A percentile compares a stretch with the other conserved stretches of the same genome.
Conservation (phyloP, 2,888 invertebrate species). For the Nomada ferruginata region DNA sequence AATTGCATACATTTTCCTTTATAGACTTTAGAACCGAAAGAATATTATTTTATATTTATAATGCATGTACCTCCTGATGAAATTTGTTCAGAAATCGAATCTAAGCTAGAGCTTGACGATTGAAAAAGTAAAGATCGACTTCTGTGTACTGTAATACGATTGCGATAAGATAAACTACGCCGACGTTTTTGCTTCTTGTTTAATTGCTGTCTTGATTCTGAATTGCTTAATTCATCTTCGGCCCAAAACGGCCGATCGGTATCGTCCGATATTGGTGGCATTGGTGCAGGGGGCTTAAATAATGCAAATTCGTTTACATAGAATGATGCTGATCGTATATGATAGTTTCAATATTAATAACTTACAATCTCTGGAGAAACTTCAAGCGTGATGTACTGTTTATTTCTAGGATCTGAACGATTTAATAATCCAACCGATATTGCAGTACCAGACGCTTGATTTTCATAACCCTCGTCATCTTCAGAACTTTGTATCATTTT, state of each 20-base stretch:
- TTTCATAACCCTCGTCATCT: slow-evolving; percentile 75
- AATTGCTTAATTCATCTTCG: slow-evolving; percentile 77
- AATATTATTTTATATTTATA: not conserved
- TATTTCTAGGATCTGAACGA: slow-evolving; percentile 59
- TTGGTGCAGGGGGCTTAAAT: slow-evolving; percentile 42
- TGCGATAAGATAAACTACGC: slow-evolving; percentile 74
- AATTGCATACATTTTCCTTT: not conserved
- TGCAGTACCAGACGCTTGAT: slow-evolving; percentile 41
- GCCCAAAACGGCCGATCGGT: slow-evolving; percentile 79
- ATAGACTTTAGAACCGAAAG: not conserved
- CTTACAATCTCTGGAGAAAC: slow-evolving; percentile 72
- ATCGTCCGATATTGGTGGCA: slow-evolving; percentile 70
- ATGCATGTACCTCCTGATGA: slow-evolving; percentile 44
- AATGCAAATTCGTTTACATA: not conserved
- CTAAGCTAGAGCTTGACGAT: slow-evolving; percentile 74
- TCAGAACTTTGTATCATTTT: slow-evolving; percentile 73
- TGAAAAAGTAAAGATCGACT: slow-evolving; percentile 66
- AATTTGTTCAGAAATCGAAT: slow-evolving; percentile 41
- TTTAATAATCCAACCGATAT: slow-evolving; percentile 57
- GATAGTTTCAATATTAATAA: slow-evolving; percentile 15
- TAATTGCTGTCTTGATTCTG: slow-evolving; percentile 71
- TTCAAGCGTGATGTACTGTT: slow-evolving; percentile 50
- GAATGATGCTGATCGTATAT: not conserved
- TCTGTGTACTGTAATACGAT: slow-evolving; percentile 68
- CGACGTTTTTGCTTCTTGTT: slow-evolving; percentile 69